Evolutionary conservation across 2,797 vertebrate species (phyloP).

Genomic region (Prunella strophiata): DNA sequence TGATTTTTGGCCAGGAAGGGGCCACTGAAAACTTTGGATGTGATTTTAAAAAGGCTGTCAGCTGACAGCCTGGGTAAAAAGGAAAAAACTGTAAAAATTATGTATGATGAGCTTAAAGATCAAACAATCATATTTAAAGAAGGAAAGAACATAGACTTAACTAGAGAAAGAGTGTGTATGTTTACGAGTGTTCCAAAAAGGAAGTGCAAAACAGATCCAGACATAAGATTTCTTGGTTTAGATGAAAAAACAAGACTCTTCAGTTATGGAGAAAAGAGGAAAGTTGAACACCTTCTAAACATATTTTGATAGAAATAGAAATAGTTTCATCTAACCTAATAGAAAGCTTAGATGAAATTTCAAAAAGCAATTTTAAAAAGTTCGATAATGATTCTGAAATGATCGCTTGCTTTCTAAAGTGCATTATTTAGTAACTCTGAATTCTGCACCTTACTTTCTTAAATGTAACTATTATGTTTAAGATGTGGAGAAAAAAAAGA

Average conservation of each 20-base stretch:
- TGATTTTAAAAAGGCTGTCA: not conserved
- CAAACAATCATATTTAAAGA: not conserved
- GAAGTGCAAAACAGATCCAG: not conserved
- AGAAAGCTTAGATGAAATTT: not conserved
- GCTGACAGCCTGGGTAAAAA: not conserved
- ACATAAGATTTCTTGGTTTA: not conserved
- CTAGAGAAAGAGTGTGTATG: not conserved
- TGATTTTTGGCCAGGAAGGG: not conserved
- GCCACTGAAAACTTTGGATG: not conserved
- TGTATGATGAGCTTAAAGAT: not conserved
- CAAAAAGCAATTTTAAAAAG: not conserved
- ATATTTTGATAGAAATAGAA: not conserved
- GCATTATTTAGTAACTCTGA: not conserved
- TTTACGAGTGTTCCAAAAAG: not conserved
- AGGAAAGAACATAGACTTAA: not conserved
- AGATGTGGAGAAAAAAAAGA: not conserved
- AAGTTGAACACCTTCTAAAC: not conserved
- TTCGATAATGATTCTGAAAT: not conserved
- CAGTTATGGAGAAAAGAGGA: not conserved
- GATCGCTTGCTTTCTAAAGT: not conserved
- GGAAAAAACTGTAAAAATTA: not conserved
- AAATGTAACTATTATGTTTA: not conserved
- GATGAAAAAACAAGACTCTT: not conserved
- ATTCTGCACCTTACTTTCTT: not conserved
- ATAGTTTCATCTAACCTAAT: too few species aligned